These are phyloP conservation scores for Lepidiolamprologus cunningtoni DNA, from an alignment of 2,113 vertebrate genomes.

Conservation along the genomic window DNA sequence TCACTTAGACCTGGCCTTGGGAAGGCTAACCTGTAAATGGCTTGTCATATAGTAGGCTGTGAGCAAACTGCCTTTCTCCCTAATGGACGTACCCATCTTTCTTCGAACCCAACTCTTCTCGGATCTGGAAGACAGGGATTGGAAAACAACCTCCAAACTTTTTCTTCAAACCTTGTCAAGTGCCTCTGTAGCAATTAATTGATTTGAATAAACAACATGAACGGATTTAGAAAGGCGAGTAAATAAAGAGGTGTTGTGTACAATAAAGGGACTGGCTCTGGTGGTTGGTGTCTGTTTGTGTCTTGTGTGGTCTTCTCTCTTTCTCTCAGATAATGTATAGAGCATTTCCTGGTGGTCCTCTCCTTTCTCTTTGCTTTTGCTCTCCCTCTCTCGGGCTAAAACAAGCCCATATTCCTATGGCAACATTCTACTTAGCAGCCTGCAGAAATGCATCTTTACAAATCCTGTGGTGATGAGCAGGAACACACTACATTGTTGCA, in stretches of 20 bases:
- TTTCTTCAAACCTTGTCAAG: slow-evolving; percentile 63
- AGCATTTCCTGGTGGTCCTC: neutral
- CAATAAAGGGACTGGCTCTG: slow-evolving; percentile 72
- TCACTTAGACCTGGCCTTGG: slow-evolving; percentile 28
- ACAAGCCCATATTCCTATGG: neutral
- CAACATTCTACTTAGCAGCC: neutral
- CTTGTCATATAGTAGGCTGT: neutral
- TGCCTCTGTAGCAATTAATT: slow-evolving; percentile 70
- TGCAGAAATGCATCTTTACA: neutral
- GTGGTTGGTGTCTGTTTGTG: slow-evolving; percentile 72
- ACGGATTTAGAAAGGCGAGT: slow-evolving; percentile 40
- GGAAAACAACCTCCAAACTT: slow-evolving; percentile 19
- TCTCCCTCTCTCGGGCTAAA: neutral
- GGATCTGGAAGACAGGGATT: neutral
- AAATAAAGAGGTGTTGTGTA: slow-evolving; percentile 74
- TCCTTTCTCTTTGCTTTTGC: neutral
- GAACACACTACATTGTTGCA: neutral
- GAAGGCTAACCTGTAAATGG: slow-evolving; percentile 9
- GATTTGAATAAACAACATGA: slow-evolving; percentile 58
- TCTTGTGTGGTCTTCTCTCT: slow-evolving; percentile 21
- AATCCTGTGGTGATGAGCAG: neutral
- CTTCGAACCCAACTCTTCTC: slow-evolving; percentile 3
- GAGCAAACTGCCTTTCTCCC: neutral
- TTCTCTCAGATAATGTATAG: neutral
- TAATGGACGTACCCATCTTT: neutral